Percentiles rank a stretch among this genome's conserved stretches.
phyloP scores from a whole-genome alignment of 2,888 invertebrate genomes.

The Corythucha ciliata region DNA sequence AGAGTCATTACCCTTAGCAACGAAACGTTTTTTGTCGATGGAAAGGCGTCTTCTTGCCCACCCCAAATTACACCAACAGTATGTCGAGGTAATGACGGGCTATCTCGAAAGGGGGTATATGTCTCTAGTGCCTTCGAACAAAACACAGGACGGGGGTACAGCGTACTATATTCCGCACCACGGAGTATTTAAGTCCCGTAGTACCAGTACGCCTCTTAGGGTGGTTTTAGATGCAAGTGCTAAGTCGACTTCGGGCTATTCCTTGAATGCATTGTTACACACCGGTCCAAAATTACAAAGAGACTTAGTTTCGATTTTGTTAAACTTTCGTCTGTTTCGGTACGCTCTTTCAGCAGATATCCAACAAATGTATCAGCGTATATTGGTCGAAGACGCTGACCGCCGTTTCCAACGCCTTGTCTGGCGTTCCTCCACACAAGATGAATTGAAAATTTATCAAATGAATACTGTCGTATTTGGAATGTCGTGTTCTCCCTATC shows the following conservation, averaged over 20 bases:
- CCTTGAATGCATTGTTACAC: conserved; percentile 2
- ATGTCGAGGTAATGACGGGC: not conserved
- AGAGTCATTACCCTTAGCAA: no score
- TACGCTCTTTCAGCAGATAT: not conserved
- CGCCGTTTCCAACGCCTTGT: not conserved
- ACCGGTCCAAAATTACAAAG: no score
- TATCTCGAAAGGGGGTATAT: not conserved
- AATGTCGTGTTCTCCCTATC: conserved; percentile 4
- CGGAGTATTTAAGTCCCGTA: conserved; percentile 5
- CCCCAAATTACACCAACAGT: not conserved
- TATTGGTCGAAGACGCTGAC: not conserved
- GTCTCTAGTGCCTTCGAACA: no score
- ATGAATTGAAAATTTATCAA: not conserved
- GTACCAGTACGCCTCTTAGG: conserved; percentile 1
- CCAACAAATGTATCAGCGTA: not conserved
- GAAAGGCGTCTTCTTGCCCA: no score
- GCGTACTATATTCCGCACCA: conserved; percentile 14
- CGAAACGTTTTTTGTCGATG: no score
- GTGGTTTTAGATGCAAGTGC: conserved; percentile 10
- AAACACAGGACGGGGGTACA: not conserved
- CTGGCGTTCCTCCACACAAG: not conserved
- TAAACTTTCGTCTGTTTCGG: not conserved
- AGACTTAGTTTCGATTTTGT: no score
- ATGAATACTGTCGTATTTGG: conserved; percentile 10
- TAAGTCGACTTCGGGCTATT: not conserved